Evolutionary conservation across 2,888 invertebrate genomes (phyloP).

Genomic region (Cephonodes hylas): DNA sequence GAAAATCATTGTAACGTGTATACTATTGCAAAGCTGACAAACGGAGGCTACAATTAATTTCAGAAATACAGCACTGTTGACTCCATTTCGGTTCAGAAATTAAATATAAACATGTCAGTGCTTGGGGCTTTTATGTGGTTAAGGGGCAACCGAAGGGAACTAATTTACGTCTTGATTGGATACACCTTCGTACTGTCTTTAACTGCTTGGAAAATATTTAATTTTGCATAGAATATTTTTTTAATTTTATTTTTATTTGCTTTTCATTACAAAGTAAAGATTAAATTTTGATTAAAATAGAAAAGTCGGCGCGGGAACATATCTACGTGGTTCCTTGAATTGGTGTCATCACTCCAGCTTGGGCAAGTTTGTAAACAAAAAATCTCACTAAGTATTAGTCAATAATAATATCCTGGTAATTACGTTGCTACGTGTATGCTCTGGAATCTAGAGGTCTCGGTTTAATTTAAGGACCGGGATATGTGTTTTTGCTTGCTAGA

Average conservation of each 20-base stretch:
- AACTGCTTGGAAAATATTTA: neutral
- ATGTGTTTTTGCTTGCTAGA: no score
- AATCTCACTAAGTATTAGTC: no score
- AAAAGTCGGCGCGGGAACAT: no score
- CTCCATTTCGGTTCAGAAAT: conserved; percentile 54
- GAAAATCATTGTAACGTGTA: conserved; percentile 23
- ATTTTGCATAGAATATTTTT: neutral
- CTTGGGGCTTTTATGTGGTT: conserved; percentile 28
- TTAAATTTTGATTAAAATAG: no score
- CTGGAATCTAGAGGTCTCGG: no score
- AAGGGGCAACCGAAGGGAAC: neutral
- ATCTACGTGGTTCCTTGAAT: no score
- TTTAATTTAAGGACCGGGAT: no score
- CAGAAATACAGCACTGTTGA: conserved; percentile 55
- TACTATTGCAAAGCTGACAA: conserved; percentile 55
- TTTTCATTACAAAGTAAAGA: no score
- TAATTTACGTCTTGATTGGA: conserved; percentile 3
- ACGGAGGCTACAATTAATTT: conserved; percentile 64
- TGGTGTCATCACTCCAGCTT: no score
- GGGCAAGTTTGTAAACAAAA: no score
- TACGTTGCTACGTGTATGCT: no score
- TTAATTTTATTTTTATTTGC: neutral
- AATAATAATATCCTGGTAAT: no score
- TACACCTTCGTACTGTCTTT: neutral
- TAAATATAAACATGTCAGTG: conserved; percentile 53